Conservation (phyloP, 2,113 vertebrate species). For the Thamnaconus septentrionalis region DNA sequence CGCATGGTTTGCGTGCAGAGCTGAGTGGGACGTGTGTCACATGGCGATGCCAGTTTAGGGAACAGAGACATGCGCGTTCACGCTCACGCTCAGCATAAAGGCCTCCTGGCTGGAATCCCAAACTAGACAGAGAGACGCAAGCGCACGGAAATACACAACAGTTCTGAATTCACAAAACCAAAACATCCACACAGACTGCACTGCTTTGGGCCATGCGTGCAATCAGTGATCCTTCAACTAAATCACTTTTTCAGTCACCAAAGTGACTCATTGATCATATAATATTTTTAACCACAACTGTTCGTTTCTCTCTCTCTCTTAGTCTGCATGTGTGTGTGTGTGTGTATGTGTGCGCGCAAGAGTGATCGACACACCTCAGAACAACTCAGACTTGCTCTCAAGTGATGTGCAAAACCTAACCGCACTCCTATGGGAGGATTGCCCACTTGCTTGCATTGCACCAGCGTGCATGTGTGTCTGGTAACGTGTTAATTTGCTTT, state of each 20-base stretch:
- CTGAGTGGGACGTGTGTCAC: conserved; percentile 23
- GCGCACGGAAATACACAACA: neutral
- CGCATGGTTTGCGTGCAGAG: conserved; percentile 46
- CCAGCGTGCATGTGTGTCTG: conserved; percentile 36
- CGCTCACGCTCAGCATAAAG: conserved; percentile 3
- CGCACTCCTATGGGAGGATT: conserved; percentile 17
- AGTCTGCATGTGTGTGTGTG: too few relatives aligned
- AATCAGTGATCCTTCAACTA: conserved; percentile 29
- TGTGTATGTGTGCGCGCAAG: too few relatives aligned
- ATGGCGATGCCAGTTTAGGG: conserved; percentile 20
- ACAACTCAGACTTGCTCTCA: neutral
- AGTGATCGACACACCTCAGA: too few relatives aligned
- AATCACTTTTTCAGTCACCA: neutral
- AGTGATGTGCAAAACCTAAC: conserved; percentile 21
- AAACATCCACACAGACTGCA: too few relatives aligned
- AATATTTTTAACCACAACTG: conserved; percentile 1
- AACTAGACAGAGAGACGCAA: conserved; percentile 12
- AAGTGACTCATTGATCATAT: conserved; percentile 40
- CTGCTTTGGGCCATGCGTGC: conserved; percentile 6
- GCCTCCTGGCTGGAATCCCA: neutral
- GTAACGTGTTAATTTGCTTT: conserved; percentile 49
- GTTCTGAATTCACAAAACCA: neutral
- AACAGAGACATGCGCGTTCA: conserved; percentile 1
- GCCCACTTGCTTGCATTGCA: conserved; percentile 24
- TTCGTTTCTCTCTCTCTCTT: neutral